phyloP scores from a whole-genome alignment of 2,113 vertebrate species.

The Labeo rohita region DNA sequence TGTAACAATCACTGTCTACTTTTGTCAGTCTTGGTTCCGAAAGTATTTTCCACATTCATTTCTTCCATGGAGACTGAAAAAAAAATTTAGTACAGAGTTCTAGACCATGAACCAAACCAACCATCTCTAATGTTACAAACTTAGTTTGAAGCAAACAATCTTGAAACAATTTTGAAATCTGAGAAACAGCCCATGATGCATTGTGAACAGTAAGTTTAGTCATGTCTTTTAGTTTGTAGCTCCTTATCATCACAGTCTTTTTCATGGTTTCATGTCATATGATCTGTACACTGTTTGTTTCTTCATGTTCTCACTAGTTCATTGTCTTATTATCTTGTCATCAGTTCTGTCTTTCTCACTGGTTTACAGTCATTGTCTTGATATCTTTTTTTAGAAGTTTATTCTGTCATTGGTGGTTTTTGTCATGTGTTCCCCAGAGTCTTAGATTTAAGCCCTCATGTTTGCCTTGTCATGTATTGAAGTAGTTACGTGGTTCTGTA shows the following conservation, averaged over 20 bases:
- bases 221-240: background rate
- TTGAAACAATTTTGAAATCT: background rate
- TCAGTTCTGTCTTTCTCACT: background rate
- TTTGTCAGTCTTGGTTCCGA: background rate
- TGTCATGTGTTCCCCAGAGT: background rate
- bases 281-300: background rate
- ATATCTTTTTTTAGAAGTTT: background rate
- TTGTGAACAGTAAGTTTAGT: background rate
- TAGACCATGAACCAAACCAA: background rate
- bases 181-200: background rate
- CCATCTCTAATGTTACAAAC: background rate
- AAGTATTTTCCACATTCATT: background rate
- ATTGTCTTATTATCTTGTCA: background rate
- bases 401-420: background rate
- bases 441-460: background rate
- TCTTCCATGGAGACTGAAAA: background rate
- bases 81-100: background rate
- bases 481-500: background rate
- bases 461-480: background rate
- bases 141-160: background rate
- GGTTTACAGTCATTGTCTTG: background rate
- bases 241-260: background rate
- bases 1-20: background rate
- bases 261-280: background rate
- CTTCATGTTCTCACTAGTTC: background rate